Evolutionary conservation across 2,888 invertebrate species (phyloP).

Genomic region (Pristionchus exspectatus): DNA sequence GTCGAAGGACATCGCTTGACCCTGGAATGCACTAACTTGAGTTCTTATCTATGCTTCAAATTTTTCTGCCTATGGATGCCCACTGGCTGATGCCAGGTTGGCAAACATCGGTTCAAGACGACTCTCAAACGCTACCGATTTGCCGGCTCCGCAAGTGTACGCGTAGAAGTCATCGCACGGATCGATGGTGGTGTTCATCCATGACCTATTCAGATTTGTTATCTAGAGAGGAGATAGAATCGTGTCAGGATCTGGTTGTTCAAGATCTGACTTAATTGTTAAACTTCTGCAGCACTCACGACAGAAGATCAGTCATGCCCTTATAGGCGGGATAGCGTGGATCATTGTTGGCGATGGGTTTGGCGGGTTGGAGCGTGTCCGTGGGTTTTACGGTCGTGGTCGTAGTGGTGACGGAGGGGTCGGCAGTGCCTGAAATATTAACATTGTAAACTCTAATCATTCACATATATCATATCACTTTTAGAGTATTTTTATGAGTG

Average conservation of each 20-base stretch:
- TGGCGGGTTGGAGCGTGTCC: not conserved
- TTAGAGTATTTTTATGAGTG: not conserved
- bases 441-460: not conserved
- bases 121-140: not conserved
- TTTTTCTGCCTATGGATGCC: too few relatives aligned
- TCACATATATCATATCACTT: not conserved
- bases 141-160: not conserved
- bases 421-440: not conserved
- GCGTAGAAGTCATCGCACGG: slow-evolving; percentile 59
- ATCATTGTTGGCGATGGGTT: not conserved
- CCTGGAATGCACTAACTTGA: not conserved
- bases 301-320: not conserved
- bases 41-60: too few relatives aligned
- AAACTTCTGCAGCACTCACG: not conserved
- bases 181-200: slow-evolving; percentile 62
- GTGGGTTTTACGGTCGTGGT: not conserved
- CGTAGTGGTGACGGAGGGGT: not conserved
- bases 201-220: slow-evolving; percentile 47
- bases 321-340: not conserved
- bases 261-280: too few relatives aligned
- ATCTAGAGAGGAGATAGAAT: too few relatives aligned
- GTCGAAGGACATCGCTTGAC: slow-evolving; percentile 62
- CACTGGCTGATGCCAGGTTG: too few relatives aligned
- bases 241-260: too few relatives aligned
- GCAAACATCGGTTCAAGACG: too few relatives aligned